Conservation (phyloP, 2,113 vertebrate genomes). For the Nannobrachium achirus region DNA sequence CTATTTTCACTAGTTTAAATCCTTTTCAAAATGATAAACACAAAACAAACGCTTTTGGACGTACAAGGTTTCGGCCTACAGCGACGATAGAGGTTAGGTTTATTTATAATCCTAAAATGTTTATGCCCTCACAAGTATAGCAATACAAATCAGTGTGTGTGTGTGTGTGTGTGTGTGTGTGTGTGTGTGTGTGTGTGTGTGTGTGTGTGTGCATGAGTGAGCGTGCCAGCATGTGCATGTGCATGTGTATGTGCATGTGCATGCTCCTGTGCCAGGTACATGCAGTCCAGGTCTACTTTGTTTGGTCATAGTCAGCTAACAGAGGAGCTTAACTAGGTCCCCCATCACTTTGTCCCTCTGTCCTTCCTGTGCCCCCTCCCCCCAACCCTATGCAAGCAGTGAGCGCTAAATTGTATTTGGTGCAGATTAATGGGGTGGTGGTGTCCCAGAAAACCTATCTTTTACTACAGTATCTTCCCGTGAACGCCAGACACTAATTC, state of each 20-base stretch:
- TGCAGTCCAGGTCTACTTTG: constrained; percentile 45
- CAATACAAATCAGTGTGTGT: background rate
- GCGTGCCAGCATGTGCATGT: background rate
- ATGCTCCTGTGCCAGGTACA: constrained; percentile 28
- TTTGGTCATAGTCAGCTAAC: constrained; percentile 52
- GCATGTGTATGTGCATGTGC: background rate
- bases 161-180: constrained; percentile 4
- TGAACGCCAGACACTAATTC: constrained; percentile 10
- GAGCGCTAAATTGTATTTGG: constrained; percentile 13
- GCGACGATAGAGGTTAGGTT: no score
- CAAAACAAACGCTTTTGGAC: no score
- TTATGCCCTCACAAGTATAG: no score
- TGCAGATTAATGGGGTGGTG: constrained; percentile 40
- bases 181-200: constrained; percentile 4
- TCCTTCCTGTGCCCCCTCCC: constrained; percentile 43
- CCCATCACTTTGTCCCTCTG: constrained; percentile 7
- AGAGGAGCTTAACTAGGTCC: constrained; percentile 46
- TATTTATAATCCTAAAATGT: no score
- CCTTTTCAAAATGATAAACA: no score
- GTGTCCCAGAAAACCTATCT: constrained; percentile 45
- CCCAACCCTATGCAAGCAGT: background rate
- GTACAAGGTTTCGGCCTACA: no score
- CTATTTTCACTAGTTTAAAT: no score
- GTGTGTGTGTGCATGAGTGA: background rate
- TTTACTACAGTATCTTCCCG: background rate